A percentile compares a stretch with the other conserved stretches of the same genome.
Evolutionary conservation across 2,113 vertebrate species (phyloP).

Genomic region (Tyrannus savana): DNA sequence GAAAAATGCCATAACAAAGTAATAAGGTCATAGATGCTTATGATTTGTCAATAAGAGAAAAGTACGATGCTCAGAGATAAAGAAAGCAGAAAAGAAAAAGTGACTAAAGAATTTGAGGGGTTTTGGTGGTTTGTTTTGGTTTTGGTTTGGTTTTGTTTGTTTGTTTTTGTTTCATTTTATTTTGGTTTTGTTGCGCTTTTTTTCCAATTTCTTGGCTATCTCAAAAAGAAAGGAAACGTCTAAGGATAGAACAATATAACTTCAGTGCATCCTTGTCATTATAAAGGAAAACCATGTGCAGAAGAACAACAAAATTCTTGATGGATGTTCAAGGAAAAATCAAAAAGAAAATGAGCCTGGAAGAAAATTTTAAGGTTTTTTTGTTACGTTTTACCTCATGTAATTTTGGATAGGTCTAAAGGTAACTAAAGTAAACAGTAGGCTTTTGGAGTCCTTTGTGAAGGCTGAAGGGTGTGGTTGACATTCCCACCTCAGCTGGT

Average conservation of each 20-base stretch:
- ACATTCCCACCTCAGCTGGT: background rate
- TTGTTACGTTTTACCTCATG: background rate
- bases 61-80: background rate
- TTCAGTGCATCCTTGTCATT: background rate
- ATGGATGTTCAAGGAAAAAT: background rate
- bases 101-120: background rate
- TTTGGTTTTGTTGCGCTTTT: too few relatives aligned
- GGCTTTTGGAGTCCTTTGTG: background rate
- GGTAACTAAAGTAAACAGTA: background rate
- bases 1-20: background rate
- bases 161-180: too few relatives aligned
- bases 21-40: background rate
- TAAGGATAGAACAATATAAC: background rate
- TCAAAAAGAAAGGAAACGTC: background rate
- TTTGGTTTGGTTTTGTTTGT: too few relatives aligned
- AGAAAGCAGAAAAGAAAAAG: background rate
- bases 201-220: background rate
- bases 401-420: background rate
- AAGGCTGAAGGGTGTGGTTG: background rate
- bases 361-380: background rate
- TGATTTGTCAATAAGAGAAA: background rate
- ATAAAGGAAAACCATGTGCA: background rate
- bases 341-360: background rate
- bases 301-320: background rate
- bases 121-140: background rate